Conservation (phyloP, 2,888 invertebrate genomes). For the Drosophila nigricruria region DNA sequence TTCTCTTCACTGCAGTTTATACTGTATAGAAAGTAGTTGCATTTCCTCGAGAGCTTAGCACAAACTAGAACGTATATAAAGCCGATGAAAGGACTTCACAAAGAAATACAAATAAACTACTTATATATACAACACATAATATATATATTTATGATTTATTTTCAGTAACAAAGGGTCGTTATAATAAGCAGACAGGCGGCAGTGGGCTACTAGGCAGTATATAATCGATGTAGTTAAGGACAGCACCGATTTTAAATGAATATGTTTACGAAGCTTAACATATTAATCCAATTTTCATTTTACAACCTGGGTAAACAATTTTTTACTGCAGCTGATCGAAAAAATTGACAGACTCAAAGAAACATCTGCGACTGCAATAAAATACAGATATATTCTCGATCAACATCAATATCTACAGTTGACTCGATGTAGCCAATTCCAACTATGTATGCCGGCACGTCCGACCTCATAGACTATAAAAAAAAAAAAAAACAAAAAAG, state of each 20-base stretch:
- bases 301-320: background rate
- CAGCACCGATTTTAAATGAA: background rate
- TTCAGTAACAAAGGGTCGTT: background rate
- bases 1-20: too few relatives aligned
- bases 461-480: background rate
- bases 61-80: background rate
- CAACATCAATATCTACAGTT: background rate
- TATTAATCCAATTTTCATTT: slow-evolving; percentile 5
- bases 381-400: background rate
- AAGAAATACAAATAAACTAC: background rate
- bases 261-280: background rate
- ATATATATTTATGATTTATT: background rate
- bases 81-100: background rate
- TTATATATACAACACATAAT: background rate
- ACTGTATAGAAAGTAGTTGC: background rate
- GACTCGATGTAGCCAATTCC: background rate
- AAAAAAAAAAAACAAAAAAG: background rate
- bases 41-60: background rate
- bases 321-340: too few relatives aligned
- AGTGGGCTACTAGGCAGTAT: background rate
- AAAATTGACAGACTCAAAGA: background rate
- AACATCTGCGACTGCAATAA: background rate
- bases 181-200: background rate
- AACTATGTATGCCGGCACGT: background rate
- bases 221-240: background rate